phyloP scores from a whole-genome alignment of 2,888 invertebrate genomes.

The Brachypterus glaber region DNA sequence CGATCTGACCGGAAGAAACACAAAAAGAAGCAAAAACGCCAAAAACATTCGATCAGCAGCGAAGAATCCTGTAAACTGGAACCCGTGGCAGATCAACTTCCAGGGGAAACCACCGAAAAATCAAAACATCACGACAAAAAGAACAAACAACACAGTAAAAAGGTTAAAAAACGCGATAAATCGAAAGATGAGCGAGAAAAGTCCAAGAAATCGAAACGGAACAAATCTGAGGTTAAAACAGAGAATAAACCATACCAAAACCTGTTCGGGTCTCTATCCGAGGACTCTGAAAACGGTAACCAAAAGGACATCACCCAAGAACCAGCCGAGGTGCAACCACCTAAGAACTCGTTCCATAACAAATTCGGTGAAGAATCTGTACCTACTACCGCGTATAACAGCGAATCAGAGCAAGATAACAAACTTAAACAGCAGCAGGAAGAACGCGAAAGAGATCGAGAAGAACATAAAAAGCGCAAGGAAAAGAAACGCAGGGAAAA shows the following conservation, averaged over 20 bases:
- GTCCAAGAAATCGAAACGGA: slow-evolving; percentile 50
- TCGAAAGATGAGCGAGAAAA: slow-evolving; percentile 50
- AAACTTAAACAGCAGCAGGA: slow-evolving; percentile 25
- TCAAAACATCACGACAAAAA: slow-evolving; percentile 35
- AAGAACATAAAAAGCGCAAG: slow-evolving; percentile 51
- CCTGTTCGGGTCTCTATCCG: slow-evolving; percentile 78
- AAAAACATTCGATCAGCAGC: slow-evolving; percentile 53
- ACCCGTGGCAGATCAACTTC: slow-evolving; percentile 24
- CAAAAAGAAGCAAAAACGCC: slow-evolving; percentile 75
- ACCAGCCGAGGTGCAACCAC: slow-evolving; percentile 16
- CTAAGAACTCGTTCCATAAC: slow-evolving; percentile 24
- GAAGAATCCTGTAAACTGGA: slow-evolving; percentile 47
- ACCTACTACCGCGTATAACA: slow-evolving; percentile 39
- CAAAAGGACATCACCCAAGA: too few species aligned
- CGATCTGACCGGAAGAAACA: slow-evolving; percentile 59
- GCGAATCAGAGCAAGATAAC: slow-evolving; percentile 42
- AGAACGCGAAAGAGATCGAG: slow-evolving; percentile 36
- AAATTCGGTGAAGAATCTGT: slow-evolving; percentile 25
- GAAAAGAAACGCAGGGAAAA: slow-evolving; percentile 39
- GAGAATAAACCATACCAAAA: slow-evolving; percentile 68
- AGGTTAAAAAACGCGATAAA: slow-evolving; percentile 54
- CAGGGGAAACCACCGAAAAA: slow-evolving; percentile 32
- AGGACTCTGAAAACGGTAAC: slow-evolving; percentile 48
- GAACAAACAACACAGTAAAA: slow-evolving; percentile 44
- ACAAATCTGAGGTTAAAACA: slow-evolving; percentile 37